A percentile compares a stretch with the other conserved stretches of the same genome.
Evolutionary conservation across 1,140 invertebrate genomes (phyloP).

Genomic region (Venustaconcha ellipsiformis): DNA sequence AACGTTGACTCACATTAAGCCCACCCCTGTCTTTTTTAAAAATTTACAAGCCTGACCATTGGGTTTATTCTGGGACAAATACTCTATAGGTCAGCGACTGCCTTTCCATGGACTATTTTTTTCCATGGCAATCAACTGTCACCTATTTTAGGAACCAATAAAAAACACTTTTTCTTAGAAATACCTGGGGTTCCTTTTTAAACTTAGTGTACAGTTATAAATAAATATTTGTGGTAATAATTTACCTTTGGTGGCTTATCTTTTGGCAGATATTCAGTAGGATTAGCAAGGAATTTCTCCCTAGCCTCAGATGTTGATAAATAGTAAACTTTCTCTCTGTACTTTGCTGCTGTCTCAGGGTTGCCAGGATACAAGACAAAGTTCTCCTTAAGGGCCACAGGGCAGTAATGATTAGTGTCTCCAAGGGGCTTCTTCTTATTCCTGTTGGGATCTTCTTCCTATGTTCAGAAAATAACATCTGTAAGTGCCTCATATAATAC

Average conservation of each 20-base stretch:
- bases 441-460: conserved; percentile 66
- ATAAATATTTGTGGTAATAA: neutral
- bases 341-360: conserved; percentile 65
- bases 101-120: too few species aligned
- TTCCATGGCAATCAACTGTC: too few species aligned
- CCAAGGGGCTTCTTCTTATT: conserved; percentile 66
- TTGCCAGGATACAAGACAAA: conserved; percentile 66
- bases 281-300: conserved; percentile 63
- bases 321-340: conserved; percentile 67
- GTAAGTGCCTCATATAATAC: too few species aligned
- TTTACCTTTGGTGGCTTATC: conserved; percentile 57
- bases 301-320: conserved; percentile 61
- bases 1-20: too few species aligned
- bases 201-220: neutral
- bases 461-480: neutral
- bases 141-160: too few species aligned
- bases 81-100: too few species aligned
- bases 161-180: too few species aligned
- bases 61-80: too few species aligned
- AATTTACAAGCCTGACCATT: too few species aligned
- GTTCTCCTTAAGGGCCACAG: conserved; percentile 64
- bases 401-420: conserved; percentile 68
- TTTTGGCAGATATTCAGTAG: conserved; percentile 58
- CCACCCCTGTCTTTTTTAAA: too few species aligned
- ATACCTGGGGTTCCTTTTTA: too few species aligned